Evolutionary conservation across 1,140 invertebrate species (phyloP), one percentile per base, ranked within the genome.

Genomic region (Melitaea cinxia): DNA sequence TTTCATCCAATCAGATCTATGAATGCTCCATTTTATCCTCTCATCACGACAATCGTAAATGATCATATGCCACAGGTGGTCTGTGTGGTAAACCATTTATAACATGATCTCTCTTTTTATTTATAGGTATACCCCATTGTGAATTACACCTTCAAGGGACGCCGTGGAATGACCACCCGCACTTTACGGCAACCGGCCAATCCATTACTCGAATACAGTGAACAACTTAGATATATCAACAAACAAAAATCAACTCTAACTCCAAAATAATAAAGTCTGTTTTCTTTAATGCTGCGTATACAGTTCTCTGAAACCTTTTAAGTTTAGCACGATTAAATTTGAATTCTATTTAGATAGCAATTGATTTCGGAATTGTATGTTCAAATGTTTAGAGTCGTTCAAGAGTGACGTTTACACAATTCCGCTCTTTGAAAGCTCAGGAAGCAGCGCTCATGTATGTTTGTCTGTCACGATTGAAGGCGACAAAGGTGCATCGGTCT

Each of bases 131-230:
- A 70, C 60, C 54, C 72, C 77, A 77, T 71, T 81, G 72, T 81
- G 72, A 69, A 56, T 76, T 67, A 72, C 69, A 75, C 70, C 68
- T 73, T 61, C 75, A 75, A 77, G 75, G 65, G 66, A 65, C 77
- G 73, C 74, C 69, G 65, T 73, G 56, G 72, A 80, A 67, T 77
- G 81, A 76, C 81, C 81, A 83, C 83, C 81, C 81, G 79, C 76
- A 73, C 75, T 78, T 69, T 56, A 61, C 68, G 72, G 80, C 80
- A 78, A 80, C 76, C 81, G 69, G 65, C 76, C 81, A 85, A 85
- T 85, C 81, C 83, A 85, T 85, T 85, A 82, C 83, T 69, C 70
- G 71, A 64, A 70, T 65, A 66, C 68, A 33, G 4, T 9, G 24
- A 6, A 26, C 6, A 26, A 26, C 2, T 2, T 4, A n/a, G n/a